phyloP scores from a whole-genome alignment of 2,113 vertebrate genomes.

The Poecilia latipinna region DNA sequence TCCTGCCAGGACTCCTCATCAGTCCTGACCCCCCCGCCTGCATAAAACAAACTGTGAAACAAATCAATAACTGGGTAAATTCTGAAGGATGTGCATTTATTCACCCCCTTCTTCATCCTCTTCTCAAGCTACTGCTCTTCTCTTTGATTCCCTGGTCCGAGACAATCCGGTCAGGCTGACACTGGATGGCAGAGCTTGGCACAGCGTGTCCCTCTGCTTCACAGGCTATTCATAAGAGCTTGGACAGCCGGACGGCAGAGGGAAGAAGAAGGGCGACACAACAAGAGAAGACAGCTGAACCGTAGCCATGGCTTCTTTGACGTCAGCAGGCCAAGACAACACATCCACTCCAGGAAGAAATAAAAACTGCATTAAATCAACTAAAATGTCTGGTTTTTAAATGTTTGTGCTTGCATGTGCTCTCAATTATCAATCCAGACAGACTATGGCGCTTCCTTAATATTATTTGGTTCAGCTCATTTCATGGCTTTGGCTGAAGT shows the following conservation, averaged over 20 bases:
- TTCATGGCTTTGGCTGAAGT: constrained; percentile 17
- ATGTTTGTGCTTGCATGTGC: background rate
- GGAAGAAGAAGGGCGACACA: constrained; percentile 40
- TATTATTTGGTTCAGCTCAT: constrained; percentile 1
- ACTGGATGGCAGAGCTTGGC: constrained; percentile 48
- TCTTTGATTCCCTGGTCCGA: background rate
- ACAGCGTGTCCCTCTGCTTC: constrained; percentile 46
- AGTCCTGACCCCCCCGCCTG: constrained; percentile 22
- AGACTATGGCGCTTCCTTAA: background rate
- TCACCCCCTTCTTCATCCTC: background rate
- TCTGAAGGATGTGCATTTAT: background rate
- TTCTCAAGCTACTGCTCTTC: background rate
- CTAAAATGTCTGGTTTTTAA: background rate
- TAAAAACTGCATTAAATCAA: constrained; percentile 13
- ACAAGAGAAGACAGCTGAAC: constrained; percentile 63
- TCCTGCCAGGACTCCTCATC: constrained; percentile 25
- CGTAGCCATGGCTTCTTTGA: constrained; percentile 55
- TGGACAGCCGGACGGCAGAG: constrained; percentile 39
- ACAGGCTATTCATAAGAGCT: constrained; percentile 50
- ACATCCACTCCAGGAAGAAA: constrained; percentile 27
- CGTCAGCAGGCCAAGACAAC: constrained; percentile 42
- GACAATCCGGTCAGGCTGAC: constrained; percentile 19
- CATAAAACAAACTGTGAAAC: constrained; percentile 17
- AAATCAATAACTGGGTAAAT: constrained; percentile 1
- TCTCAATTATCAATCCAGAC: background rate